A percentile compares a stretch with the other conserved stretches of the same genome.
These are phyloP conservation scores for Sciurus carolinensis DNA, from an alignment of 2,797 vertebrate genomes.

Conservation along the genomic window DNA sequence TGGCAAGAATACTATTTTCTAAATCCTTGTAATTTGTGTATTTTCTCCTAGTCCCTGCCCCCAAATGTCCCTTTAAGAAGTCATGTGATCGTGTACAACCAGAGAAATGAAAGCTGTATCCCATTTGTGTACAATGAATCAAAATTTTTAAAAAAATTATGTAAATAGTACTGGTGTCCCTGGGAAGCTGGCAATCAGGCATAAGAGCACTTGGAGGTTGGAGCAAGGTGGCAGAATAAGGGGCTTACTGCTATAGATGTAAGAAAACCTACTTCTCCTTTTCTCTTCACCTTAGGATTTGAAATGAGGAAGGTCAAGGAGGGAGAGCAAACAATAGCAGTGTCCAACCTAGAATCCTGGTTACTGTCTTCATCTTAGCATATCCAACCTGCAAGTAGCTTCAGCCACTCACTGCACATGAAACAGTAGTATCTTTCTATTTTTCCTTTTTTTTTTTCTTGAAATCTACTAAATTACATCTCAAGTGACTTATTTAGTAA, in stretches of 20 bases:
- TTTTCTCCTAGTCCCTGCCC: background rate
- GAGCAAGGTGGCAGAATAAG: background rate
- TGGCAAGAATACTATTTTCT: background rate
- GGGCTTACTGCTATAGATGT: background rate
- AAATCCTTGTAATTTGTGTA: background rate
- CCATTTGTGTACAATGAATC: too few relatives aligned
- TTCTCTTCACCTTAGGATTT: conserved; percentile 1
- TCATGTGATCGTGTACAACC: background rate
- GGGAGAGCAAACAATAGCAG: background rate
- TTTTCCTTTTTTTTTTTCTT: background rate
- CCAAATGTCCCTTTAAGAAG: background rate
- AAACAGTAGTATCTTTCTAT: background rate
- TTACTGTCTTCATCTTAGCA: background rate
- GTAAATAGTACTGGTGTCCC: background rate
- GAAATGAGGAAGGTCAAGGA: background rate
- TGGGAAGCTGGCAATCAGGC: background rate
- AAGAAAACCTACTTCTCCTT: background rate
- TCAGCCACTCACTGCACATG: background rate
- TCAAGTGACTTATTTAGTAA: conserved; percentile 64
- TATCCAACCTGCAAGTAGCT: background rate
- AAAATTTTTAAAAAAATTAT: too few relatives aligned
- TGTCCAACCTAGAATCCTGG: background rate
- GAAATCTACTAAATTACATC: background rate
- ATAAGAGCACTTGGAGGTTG: background rate
- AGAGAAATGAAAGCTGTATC: too few relatives aligned